Base-by-base conservation (phyloP, 1,140 invertebrate genomes). In the Cryptotermes secundus region DNA sequence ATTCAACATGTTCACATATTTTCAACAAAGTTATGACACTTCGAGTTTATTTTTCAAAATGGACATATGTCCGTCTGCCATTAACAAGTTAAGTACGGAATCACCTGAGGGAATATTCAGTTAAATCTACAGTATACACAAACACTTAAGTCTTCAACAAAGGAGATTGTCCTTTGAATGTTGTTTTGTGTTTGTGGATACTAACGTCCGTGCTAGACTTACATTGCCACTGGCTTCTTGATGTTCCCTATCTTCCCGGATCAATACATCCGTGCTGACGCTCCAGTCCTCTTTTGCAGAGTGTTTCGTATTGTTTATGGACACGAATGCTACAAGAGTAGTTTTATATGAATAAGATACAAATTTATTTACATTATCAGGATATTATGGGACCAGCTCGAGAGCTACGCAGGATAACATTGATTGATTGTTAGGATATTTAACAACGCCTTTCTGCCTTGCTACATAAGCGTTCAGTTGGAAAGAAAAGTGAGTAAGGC, bases 51-150 rank as follows among this genome's bases (percentile, higher is more conserved):
- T 72, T 31, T 31, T 72, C 9, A 0, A 72, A n/a, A 12, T 7
- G 6, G n/a, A 72, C n/a, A 72, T 72, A 31, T 31, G 14, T 14
- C 59, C n/a, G n/a, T 72, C 1, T 72, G 6, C 16, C 26, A 72
- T 31, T 31, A n/a, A 72, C 4, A 31, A 12, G 14, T 31, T 72
- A 4, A 31, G 26, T 72, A 72, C n/a, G 26, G 59, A 72, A n/a
- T 31, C 4, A 31, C n/a, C 59, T 26, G 9, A 72, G 59, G 4
- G 59, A 72, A 72, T 72, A 72, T 1, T 72, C 59, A 72, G 59
- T 72, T 72, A 72, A 72, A 72, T 72, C 59, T 72, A 31, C 59
- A 31, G 59, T 72, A 9, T 72, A 72, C 59, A 72, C 59, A 72
- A 31, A 72, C 59, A 72, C 59, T 72, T 72, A 72, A 72, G 59